Evolutionary conservation across 2,888 invertebrate genomes (phyloP), one percentile per base, ranked within the genome.

Genomic region (Macrosiphum euphorbiae): DNA sequence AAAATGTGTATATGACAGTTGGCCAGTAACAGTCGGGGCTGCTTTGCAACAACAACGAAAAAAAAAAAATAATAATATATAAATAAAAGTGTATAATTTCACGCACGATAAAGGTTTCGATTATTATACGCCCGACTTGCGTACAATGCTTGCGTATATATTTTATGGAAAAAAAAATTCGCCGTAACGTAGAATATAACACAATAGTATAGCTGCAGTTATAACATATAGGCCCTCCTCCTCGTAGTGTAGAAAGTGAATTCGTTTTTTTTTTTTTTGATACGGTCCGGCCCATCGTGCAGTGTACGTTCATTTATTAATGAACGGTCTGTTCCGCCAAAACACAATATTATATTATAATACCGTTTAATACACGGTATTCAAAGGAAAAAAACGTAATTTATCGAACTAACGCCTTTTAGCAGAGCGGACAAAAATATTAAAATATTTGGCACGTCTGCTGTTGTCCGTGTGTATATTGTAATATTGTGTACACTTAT

Each of bases 31-130:
- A 78, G 78, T 44, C 44, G 8, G 41, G 61, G 90, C n/a, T 50
- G 87, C 16, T 16, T 24, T 20, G 52, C 87, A n/a, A 50, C 87
- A 88, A 87, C n/a, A 67, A 90, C 47, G 7, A 28, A 67, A 26
- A 88, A 35, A 58, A 41, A 41, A 41, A 26, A 89, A 89, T 16
- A 89, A 58, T 1, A 86, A 87, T n/a, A 50, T 24, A 85, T 50
- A 41, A 26, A 88, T 89, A 67, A 90, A 61, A 90, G 52, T 41
- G 41, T 91, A 91, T 91, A 91, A 91, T 91, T 91, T 85, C 55
- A 91, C 55, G 52, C 78, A 20, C 84, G 84, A 91, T 91, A 91
- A 91, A 50, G 91, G 52, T 55, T 84, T 52, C 91, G 84, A 91
- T 55, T 35, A 78, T 78, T 35, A 8, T 67, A 20, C 7, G 67